Evolutionary conservation across 1,140 invertebrate genomes (phyloP).

Genomic region (Pomacea maculata): DNA sequence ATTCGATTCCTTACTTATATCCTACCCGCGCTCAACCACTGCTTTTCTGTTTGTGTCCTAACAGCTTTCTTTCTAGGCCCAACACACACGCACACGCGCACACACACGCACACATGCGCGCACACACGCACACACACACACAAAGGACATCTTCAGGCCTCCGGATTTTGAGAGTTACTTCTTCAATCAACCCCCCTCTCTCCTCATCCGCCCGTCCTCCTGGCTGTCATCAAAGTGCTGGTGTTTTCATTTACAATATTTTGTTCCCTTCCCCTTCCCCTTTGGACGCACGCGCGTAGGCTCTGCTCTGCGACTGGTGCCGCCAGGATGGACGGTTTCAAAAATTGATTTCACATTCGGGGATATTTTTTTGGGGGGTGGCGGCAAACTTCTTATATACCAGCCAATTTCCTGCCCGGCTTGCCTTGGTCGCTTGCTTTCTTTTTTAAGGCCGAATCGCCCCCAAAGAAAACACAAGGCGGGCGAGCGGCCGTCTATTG

Average conservation of each 20-base stretch:
- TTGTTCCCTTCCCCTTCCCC: neutral
- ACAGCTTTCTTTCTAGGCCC: too few relatives aligned
- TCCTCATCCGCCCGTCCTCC: neutral
- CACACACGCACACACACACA: too few relatives aligned
- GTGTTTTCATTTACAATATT: constrained; percentile 8
- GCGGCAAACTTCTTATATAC: constrained; percentile 12
- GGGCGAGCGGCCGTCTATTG: constrained; percentile 2
- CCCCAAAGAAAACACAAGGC: neutral
- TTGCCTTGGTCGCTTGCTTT: neutral
- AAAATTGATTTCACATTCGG: neutral
- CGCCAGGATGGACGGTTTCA: neutral
- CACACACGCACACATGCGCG: too few relatives aligned
- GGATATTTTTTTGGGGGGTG: neutral
- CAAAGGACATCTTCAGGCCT: too few relatives aligned
- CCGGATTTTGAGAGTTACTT: too few relatives aligned
- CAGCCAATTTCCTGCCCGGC: constrained; percentile 7
- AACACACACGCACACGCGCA: too few relatives aligned
- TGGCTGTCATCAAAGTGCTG: neutral
- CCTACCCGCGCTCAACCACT: too few relatives aligned
- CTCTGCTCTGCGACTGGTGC: neutral
- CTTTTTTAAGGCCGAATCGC: neutral
- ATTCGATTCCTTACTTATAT: too few relatives aligned
- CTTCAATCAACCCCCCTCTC: too few relatives aligned
- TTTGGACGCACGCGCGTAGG: too few relatives aligned
- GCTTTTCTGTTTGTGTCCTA: too few relatives aligned